phyloP scores from a whole-genome alignment of 2,888 invertebrate species.

The Eueremaeus valkanovi region DNA sequence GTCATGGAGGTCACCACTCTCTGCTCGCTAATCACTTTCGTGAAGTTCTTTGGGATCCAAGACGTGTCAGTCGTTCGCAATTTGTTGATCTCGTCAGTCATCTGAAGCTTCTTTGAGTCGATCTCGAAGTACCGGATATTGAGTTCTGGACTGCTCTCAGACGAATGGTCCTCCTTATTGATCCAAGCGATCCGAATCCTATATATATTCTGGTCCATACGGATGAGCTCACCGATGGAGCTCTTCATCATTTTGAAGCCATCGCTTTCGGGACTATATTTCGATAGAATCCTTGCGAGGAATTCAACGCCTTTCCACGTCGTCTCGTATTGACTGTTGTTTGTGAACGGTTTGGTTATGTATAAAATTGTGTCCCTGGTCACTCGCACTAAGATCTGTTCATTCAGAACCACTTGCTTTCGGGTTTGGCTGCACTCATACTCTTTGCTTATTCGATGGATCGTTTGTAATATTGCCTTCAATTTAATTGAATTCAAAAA shows the following conservation, averaged over 20 bases:
- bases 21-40: not conserved
- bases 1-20: not conserved
- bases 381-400: not conserved
- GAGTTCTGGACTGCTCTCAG: not conserved
- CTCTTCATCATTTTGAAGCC: slow-evolving; percentile 33
- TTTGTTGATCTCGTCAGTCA: slow-evolving; percentile 6
- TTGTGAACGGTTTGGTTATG: slow-evolving; percentile 5
- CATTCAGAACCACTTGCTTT: slow-evolving; percentile 12
- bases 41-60: slow-evolving; percentile 31
- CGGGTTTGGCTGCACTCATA: not conserved
- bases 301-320: slow-evolving; percentile 60
- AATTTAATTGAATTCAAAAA: not conserved
- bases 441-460: slow-evolving; percentile 19
- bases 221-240: slow-evolving; percentile 25
- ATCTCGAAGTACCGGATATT: slow-evolving; percentile 24
- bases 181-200: slow-evolving; percentile 29
- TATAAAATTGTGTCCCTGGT: not conserved
- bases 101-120: not conserved
- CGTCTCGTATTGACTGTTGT: slow-evolving; percentile 25
- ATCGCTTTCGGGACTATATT: slow-evolving; percentile 44
- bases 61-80: not conserved
- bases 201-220: slow-evolving; percentile 38
- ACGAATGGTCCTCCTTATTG: not conserved
- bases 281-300: slow-evolving; percentile 64
- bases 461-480: slow-evolving; percentile 32